Percentiles rank a stretch among this genome's conserved stretches.
Evolutionary conservation across 2,797 vertebrate genomes (phyloP).

Genomic region (Phylloscopus collybita): DNA sequence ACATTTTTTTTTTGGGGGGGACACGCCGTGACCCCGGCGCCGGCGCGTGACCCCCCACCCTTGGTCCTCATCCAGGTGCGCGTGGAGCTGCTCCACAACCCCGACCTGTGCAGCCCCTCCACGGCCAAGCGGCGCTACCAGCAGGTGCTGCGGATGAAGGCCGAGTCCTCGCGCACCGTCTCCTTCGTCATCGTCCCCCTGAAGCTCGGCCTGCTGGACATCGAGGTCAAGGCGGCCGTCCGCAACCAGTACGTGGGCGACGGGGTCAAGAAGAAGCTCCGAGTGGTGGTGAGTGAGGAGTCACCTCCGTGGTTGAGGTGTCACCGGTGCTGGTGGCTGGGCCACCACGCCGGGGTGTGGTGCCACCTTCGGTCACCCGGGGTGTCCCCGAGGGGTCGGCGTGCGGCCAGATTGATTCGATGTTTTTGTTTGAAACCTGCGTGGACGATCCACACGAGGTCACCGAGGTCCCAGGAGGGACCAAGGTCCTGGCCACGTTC

Average conservation of each 20-base stretch:
- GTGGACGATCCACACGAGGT: too few relatives aligned
- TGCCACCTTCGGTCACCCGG: too few relatives aligned
- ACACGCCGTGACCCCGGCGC: too few relatives aligned
- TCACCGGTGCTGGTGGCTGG: neutral
- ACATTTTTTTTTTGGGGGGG: too few relatives aligned
- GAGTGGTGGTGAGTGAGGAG: conserved; percentile 86
- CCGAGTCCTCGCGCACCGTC: conserved; percentile 75
- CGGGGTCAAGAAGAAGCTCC: conserved; percentile 83
- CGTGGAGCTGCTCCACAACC: conserved; percentile 85
- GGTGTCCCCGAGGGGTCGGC: too few relatives aligned
- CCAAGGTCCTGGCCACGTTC: too few relatives aligned
- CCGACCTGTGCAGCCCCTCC: conserved; percentile 87
- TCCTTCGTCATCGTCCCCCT: conserved; percentile 87
- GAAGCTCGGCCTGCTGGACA: conserved; percentile 78
- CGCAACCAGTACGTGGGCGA: conserved; percentile 71
- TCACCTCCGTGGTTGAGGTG: neutral
- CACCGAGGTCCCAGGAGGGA: too few relatives aligned
- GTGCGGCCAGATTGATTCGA: too few relatives aligned
- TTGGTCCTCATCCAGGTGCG: conserved; percentile 53
- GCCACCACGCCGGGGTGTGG: too few relatives aligned
- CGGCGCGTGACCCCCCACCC: too few relatives aligned
- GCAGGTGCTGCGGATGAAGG: conserved; percentile 73
- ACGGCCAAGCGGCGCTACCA: conserved; percentile 78
- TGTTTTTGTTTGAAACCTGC: too few relatives aligned
- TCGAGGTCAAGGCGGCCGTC: conserved; percentile 85